Conservation (phyloP, 2,113 vertebrate genomes). For the Mellivora capensis region DNA sequence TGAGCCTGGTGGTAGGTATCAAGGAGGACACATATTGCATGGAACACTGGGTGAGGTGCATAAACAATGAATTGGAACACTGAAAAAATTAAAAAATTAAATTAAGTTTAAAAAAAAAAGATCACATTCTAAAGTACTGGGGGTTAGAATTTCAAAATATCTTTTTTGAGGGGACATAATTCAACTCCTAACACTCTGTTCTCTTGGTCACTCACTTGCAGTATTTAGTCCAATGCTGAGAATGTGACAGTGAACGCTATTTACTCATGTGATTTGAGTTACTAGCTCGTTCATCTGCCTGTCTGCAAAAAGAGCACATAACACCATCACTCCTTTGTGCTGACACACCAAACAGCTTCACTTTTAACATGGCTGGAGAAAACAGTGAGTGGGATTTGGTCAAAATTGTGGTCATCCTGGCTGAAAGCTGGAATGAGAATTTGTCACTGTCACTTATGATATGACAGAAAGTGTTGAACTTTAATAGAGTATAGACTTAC, state of each 20-base stretch:
- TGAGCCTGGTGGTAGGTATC: no score
- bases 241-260: background rate
- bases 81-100: no score
- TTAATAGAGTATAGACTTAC: background rate
- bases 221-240: background rate
- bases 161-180: background rate
- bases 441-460: background rate
- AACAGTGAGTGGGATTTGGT: background rate
- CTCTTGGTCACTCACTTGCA: background rate
- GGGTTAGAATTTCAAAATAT: background rate
- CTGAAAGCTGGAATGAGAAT: background rate
- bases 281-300: background rate
- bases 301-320: background rate
- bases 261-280: background rate
- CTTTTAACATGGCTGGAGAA: background rate
- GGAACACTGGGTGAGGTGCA: no score
- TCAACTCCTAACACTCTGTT: background rate
- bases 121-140: background rate
- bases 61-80: no score
- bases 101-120: no score
- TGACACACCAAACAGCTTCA: background rate
- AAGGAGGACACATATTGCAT: no score
- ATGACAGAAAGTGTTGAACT: background rate
- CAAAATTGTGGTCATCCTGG: slow-evolving; percentile 7
- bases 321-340: background rate